These are phyloP conservation scores for Poecilus cupreus DNA, from an alignment of 2,888 invertebrate genomes.

Conservation along the genomic window DNA sequence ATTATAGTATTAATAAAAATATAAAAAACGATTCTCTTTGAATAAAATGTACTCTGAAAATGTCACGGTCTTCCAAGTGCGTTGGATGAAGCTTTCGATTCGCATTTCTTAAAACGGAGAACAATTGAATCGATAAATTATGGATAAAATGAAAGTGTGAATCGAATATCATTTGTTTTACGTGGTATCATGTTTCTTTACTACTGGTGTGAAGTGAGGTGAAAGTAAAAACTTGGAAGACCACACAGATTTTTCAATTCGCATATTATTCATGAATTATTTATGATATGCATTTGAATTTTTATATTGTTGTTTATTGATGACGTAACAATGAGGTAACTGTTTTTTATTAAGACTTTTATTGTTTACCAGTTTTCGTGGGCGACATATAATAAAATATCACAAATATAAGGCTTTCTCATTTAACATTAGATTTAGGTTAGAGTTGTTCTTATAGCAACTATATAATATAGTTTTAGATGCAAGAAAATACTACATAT, in stretches of 20 bases:
- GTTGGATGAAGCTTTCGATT: slow-evolving; percentile 1
- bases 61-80: background rate
- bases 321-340: slow-evolving; percentile 15
- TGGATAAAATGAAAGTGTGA: slow-evolving; percentile 34
- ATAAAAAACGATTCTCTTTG: background rate
- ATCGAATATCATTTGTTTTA: slow-evolving; percentile 51
- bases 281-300: slow-evolving; percentile 8
- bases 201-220: slow-evolving; percentile 28
- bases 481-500: too few species aligned
- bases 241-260: slow-evolving; percentile 37
- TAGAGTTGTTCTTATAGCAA: too few species aligned
- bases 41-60: background rate
- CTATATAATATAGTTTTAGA: too few species aligned
- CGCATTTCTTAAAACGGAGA: slow-evolving; percentile 24
- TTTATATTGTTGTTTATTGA: slow-evolving; percentile 36
- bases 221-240: slow-evolving; percentile 40
- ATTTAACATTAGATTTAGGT: too few species aligned
- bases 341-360: background rate
- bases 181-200: slow-evolving; percentile 22
- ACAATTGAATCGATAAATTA: slow-evolving; percentile 55
- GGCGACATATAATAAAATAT: too few species aligned
- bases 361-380: slow-evolving; percentile 11
- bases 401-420: too few species aligned
- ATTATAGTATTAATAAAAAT: background rate
- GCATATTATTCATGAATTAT: slow-evolving; percentile 31